Percentiles rank a stretch among this genome's conserved stretches.
Conservation (phyloP, 2,797 vertebrate species). For the Champsocephalus gunnari region DNA sequence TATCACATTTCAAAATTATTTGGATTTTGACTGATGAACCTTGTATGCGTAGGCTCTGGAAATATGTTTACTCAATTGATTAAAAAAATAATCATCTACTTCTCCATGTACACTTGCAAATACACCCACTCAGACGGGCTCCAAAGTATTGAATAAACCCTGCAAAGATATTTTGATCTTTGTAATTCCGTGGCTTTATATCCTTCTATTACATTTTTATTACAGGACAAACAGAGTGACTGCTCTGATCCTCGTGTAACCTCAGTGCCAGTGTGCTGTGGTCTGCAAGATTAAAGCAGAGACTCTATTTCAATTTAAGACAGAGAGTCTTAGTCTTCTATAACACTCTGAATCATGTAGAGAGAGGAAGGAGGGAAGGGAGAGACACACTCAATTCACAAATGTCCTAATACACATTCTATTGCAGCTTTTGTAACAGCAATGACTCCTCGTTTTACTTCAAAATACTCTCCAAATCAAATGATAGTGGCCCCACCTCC, state of each 20-base stretch:
- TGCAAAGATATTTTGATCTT: constrained; percentile 4
- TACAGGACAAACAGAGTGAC: constrained; percentile 16
- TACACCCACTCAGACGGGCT: not conserved
- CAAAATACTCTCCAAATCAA: constrained; percentile 53
- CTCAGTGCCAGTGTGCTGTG: constrained; percentile 49
- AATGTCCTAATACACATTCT: not conserved
- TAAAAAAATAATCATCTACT: not conserved
- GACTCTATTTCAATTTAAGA: constrained; percentile 49
- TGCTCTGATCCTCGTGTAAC: constrained; percentile 57
- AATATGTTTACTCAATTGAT: not conserved
- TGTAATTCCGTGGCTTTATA: constrained; percentile 39
- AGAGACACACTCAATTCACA: constrained; percentile 18
- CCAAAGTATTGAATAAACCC: not conserved
- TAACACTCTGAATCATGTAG: constrained; percentile 44
- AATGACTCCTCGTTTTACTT: constrained; percentile 36
- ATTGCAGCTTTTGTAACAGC: constrained; percentile 4
- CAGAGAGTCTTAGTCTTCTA: constrained; percentile 40
- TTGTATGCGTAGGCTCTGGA: not conserved
- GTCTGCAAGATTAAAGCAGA: constrained; percentile 49
- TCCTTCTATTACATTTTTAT: constrained; percentile 29
- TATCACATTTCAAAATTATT: not conserved
- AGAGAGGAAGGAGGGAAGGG: not conserved
- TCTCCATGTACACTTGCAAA: not conserved
- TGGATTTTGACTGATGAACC: not conserved
- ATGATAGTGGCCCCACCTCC: constrained; percentile 39